A percentile compares a stretch with the other conserved stretches of the same genome.
Evolutionary conservation across 2,888 invertebrate genomes (phyloP).

Genomic region (Mechanitis messenoides): DNA sequence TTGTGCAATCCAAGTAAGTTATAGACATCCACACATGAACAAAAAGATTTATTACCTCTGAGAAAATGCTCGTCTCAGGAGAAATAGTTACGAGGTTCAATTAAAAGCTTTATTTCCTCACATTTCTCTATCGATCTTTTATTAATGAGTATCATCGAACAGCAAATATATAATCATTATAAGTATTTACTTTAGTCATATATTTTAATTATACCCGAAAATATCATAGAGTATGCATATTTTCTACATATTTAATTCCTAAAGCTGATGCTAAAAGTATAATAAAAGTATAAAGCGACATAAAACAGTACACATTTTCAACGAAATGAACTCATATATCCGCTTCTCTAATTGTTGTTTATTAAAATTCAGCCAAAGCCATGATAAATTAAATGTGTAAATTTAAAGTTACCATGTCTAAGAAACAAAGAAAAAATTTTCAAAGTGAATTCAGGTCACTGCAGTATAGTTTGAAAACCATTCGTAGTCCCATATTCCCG

Average conservation of each 20-base stretch:
- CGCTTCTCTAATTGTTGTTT: constrained; percentile 5
- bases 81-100: no score
- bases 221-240: neutral
- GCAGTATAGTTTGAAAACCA: constrained; percentile 3
- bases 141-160: no score
- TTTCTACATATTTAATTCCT: neutral
- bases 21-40: no score
- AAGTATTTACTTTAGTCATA: neutral
- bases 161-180: neutral
- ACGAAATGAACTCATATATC: constrained; percentile 1
- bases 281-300: neutral
- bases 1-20: no score
- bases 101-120: no score
- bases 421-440: constrained; percentile 26
- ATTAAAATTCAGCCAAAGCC: constrained; percentile 12
- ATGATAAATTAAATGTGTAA: constrained; percentile 20
- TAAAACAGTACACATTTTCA: neutral
- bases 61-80: no score
- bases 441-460: constrained; percentile 28
- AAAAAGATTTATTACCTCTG: no score
- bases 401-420: constrained; percentile 23
- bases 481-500: no score
- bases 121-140: no score
- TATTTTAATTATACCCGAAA: no score
- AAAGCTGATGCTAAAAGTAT: neutral